Evolutionary conservation across 2,888 invertebrate species (phyloP).

Genomic region (Cataglyphis altisquamis): DNA sequence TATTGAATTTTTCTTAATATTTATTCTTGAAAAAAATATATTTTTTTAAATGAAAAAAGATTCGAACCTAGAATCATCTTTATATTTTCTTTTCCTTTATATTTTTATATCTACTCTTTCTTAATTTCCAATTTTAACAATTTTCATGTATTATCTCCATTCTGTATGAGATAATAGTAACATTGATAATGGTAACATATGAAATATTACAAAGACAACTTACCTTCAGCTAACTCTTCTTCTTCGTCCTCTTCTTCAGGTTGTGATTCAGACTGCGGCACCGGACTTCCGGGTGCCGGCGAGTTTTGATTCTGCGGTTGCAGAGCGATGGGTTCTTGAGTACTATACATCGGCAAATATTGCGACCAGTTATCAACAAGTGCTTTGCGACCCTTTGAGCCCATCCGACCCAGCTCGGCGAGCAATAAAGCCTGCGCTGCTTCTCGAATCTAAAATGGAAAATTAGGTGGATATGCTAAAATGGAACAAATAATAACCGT

Average conservation of each 20-base stretch:
- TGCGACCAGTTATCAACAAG: conserved; percentile 99
- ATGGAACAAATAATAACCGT: not conserved
- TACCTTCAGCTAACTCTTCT: conserved; percentile 93
- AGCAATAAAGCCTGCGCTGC: conserved; percentile 98
- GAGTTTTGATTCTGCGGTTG: conserved; percentile 87
- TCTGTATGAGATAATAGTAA: not conserved
- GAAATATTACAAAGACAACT: not conserved
- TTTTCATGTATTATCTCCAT: not conserved
- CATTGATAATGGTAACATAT: not conserved
- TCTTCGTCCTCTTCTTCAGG: conserved; percentile 95
- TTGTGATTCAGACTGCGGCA: conserved; percentile 77
- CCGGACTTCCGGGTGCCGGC: conserved; percentile 85
- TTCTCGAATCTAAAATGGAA: conserved; percentile 90
- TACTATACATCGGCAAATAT: conserved; percentile 95
- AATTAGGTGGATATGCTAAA: not conserved
- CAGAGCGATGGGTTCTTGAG: conserved; percentile 92
- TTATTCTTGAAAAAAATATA: not conserved
- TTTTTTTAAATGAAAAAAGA: not conserved
- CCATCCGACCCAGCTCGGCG: conserved; percentile 95
- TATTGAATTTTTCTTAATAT: not conserved
- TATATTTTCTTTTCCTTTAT: too few species aligned
- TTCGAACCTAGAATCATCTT: not conserved
- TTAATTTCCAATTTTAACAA: not conserved
- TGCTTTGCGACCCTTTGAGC: conserved; percentile 95
- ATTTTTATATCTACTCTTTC: not conserved